Conservation (phyloP, 1,140 invertebrate species). For the Melanaphis sacchari region DNA sequence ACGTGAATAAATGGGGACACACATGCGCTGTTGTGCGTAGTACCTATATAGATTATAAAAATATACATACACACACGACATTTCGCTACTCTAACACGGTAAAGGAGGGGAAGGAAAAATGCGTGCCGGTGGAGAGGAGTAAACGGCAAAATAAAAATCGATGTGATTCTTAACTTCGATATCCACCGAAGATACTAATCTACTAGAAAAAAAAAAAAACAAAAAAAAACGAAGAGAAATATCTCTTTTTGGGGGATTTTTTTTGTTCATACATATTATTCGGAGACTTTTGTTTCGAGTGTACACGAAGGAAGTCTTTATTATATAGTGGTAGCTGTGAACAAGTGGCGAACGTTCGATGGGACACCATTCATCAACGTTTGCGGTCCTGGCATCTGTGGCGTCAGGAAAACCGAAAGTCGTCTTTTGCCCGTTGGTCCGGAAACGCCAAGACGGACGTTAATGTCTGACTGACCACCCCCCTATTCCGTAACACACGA, state of each 20-base stretch:
- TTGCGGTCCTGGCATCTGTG: slow-evolving; percentile 37
- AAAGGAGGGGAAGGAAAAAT: neutral
- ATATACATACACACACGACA: neutral
- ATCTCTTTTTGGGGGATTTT: neutral
- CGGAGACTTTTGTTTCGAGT: slow-evolving; percentile 18
- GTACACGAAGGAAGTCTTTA: neutral
- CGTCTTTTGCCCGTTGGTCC: slow-evolving; percentile 40
- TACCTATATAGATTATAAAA: neutral
- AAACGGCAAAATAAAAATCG: neutral
- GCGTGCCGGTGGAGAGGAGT: neutral
- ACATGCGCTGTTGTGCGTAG: neutral
- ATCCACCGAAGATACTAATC: neutral
- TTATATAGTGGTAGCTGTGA: neutral
- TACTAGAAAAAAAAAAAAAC: neutral
- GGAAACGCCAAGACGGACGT: slow-evolving; percentile 50
- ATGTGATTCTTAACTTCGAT: neutral
- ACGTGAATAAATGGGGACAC: neutral
- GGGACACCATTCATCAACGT: slow-evolving; percentile 46
- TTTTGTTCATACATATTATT: neutral
- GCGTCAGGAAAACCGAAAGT: slow-evolving; percentile 50
- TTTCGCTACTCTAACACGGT: neutral
- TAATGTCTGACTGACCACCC: slow-evolving; percentile 14
- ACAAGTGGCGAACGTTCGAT: slow-evolving; percentile 35
- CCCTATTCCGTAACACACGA: neutral
- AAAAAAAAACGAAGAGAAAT: neutral